Percentiles rank a stretch among this genome's conserved stretches.
These are phyloP conservation scores for Drosophila mercatorum DNA, from an alignment of 2,888 invertebrate species.

Conservation along the genomic window DNA sequence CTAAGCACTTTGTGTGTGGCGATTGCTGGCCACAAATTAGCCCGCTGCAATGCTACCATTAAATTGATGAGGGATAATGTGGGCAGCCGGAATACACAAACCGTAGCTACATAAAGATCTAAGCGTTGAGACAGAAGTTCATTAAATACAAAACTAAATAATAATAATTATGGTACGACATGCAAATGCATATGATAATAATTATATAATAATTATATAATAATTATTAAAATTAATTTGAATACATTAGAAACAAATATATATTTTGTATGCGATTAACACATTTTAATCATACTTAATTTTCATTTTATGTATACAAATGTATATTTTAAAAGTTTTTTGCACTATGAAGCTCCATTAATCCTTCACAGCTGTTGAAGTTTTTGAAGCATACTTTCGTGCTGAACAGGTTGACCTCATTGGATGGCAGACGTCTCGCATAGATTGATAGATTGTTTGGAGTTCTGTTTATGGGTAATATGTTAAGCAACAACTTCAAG, in stretches of 20 bases:
- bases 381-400: conserved; percentile 32
- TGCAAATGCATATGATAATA: background rate
- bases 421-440: no score
- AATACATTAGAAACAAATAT: background rate
- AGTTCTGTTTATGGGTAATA: background rate
- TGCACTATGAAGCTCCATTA: no score
- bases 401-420: background rate
- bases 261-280: no score
- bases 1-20: conserved; percentile 33
- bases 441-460: background rate
- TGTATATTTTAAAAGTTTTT: background rate
- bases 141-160: conserved; percentile 10
- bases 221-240: background rate
- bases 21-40: conserved; percentile 41
- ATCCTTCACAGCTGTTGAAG: background rate
- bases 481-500: background rate
- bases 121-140: conserved; percentile 7
- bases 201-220: no score
- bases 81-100: conserved; percentile 43
- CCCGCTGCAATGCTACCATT: conserved; percentile 52
- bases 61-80: conserved; percentile 50
- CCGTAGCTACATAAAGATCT: conserved; percentile 16
- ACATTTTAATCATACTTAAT: no score
- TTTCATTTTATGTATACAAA: no score
- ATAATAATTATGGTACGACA: background rate